These are phyloP conservation scores for Cryptops parisi DNA, from an alignment of 2,888 invertebrate genomes.

Conservation along the genomic window DNA sequence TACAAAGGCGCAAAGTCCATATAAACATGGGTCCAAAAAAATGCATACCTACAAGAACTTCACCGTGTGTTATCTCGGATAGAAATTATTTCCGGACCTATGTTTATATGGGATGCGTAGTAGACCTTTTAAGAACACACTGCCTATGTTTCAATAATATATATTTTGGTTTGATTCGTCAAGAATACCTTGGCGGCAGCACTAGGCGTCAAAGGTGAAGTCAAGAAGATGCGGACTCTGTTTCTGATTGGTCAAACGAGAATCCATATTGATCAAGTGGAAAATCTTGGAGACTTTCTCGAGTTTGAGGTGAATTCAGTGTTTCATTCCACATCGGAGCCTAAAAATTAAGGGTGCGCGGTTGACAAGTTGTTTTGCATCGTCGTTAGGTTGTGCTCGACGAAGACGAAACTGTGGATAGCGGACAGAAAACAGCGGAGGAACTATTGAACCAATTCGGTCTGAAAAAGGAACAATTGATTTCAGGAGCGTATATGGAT, in stretches of 20 bases:
- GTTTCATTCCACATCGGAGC: background rate
- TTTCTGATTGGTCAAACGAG: slow-evolving; percentile 69
- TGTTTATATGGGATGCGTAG: background rate
- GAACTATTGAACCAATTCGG: slow-evolving; percentile 51
- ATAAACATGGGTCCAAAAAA: too few species aligned
- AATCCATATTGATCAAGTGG: slow-evolving; percentile 74
- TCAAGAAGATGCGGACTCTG: slow-evolving; percentile 60
- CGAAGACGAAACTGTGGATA: slow-evolving; percentile 47
- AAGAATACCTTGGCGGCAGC: slow-evolving; percentile 38
- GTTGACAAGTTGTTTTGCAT: too few species aligned
- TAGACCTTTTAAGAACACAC: too few species aligned
- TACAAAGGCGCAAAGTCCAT: too few species aligned
- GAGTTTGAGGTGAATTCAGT: slow-evolving; percentile 76
- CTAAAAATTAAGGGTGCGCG: background rate
- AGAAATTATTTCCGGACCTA: background rate
- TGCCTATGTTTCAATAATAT: too few species aligned
- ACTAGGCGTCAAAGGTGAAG: slow-evolving; percentile 54
- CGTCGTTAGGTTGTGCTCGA: slow-evolving; percentile 51
- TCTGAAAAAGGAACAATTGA: slow-evolving; percentile 45
- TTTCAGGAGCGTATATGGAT: slow-evolving; percentile 64
- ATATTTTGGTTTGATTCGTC: slow-evolving; percentile 23
- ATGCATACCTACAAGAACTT: too few species aligned
- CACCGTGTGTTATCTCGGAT: background rate
- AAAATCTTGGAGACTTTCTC: slow-evolving; percentile 61
- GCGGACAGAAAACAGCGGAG: slow-evolving; percentile 54